phyloP scores from a whole-genome alignment of 2,797 vertebrate species.

The Myotis vivesi region DNA sequence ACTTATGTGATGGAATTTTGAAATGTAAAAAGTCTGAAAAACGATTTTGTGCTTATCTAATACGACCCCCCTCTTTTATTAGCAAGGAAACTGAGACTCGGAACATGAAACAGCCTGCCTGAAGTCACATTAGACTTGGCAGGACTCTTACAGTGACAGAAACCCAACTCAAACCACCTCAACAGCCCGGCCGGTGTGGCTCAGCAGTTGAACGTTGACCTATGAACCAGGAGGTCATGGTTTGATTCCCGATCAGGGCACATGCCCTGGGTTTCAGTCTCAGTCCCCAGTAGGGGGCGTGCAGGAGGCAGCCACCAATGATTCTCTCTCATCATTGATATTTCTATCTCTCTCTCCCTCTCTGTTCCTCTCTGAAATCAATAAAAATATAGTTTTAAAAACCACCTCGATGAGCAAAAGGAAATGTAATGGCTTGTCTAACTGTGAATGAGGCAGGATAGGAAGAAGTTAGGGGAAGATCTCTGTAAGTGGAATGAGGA shows the following conservation, averaged over 20 bases:
- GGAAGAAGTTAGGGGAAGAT: background rate
- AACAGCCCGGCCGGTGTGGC: background rate
- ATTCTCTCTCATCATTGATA: no score
- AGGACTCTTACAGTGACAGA: background rate
- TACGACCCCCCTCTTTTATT: background rate
- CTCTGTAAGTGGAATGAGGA: background rate
- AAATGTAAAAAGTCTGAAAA: constrained; percentile 18
- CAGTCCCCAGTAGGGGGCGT: no score
- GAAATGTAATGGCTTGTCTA: background rate
- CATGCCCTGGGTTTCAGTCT: no score
- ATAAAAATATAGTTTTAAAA: no score
- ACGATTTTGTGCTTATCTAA: background rate
- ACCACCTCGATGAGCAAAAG: background rate
- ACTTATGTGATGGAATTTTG: background rate
- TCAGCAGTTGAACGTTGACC: no score
- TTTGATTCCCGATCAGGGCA: no score
- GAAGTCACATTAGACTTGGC: background rate
- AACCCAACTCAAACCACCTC: background rate
- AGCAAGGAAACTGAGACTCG: background rate
- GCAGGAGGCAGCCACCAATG: no score
- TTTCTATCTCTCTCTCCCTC: no score
- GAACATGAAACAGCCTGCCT: background rate
- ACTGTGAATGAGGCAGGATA: background rate
- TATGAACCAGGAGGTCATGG: no score
- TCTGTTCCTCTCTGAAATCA: no score